A percentile compares a stretch with the other conserved stretches of the same genome.
Conservation (phyloP, 2,113 vertebrate genomes). For the Chaenocephalus aceratus region DNA sequence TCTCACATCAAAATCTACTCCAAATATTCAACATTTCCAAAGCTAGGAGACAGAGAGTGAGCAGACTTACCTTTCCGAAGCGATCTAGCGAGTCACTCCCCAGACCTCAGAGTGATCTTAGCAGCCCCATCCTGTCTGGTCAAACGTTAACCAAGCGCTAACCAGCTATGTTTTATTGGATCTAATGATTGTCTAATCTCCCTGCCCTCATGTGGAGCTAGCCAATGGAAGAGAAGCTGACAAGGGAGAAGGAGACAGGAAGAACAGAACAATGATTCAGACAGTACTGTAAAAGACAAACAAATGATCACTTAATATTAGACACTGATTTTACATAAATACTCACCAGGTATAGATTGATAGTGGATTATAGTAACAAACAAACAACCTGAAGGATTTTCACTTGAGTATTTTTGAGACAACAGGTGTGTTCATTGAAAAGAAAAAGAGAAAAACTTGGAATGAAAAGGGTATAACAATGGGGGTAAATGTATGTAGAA, state of each 20-base stretch:
- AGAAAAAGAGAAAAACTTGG: background rate
- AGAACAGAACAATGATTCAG: constrained; percentile 34
- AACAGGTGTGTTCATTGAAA: background rate
- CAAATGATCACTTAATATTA: background rate
- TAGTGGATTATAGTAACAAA: background rate
- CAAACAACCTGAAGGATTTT: background rate
- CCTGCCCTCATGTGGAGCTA: constrained; percentile 27
- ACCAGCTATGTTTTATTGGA: constrained; percentile 81
- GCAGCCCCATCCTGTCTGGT: constrained; percentile 63
- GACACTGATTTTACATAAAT: background rate
- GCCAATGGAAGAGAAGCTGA: constrained; percentile 60
- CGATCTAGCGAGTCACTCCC: constrained; percentile 60
- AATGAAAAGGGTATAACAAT: background rate
- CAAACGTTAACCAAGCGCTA: constrained; percentile 80
- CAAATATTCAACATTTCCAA: constrained; percentile 1
- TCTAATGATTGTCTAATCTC: constrained; percentile 85
- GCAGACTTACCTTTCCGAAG: constrained; percentile 70
- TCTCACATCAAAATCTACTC: background rate
- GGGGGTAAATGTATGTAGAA: background rate
- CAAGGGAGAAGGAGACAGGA: constrained; percentile 35
- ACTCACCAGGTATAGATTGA: background rate
- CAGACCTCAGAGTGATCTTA: constrained; percentile 31
- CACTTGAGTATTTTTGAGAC: background rate
- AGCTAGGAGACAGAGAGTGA: background rate
- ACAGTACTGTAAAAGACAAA: constrained; percentile 18